These are phyloP conservation scores for Ianthella basta DNA, from an alignment of 37 sponge, comb jelly and placozoan species.

Conservation along the genomic window DNA sequence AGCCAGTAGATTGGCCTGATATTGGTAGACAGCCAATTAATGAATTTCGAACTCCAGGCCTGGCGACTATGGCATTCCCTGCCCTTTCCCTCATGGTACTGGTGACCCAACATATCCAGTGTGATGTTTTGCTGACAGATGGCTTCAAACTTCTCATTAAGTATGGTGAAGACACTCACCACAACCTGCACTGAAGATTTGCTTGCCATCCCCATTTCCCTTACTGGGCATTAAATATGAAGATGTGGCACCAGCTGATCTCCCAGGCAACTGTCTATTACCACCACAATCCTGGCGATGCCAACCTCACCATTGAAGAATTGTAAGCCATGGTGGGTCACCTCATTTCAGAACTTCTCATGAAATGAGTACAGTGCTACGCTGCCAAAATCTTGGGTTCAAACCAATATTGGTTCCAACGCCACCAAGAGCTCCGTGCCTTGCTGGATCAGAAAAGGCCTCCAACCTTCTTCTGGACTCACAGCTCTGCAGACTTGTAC, in stretches of 20 bases:
- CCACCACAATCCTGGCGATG: conserved; percentile 31
- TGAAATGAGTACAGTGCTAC: conserved; percentile 30
- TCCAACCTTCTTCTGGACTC: conserved; percentile 48
- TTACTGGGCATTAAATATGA: conserved; percentile 44
- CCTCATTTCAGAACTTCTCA: conserved; percentile 7
- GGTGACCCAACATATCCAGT: conserved; percentile 37
- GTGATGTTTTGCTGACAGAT: conserved; percentile 10
- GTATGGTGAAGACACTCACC: conserved; percentile 20
- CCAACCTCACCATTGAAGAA: conserved; percentile 33
- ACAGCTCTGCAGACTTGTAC: conserved; percentile 34
- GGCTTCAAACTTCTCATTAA: conserved; percentile 47
- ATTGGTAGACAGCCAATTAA: conserved; percentile 22
- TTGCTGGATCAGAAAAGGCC: conserved; percentile 37
- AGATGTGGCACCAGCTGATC: conserved; percentile 14
- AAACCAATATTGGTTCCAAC: conserved; percentile 45
- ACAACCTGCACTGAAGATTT: background rate
- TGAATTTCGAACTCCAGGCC: conserved; percentile 40
- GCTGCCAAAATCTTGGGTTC: conserved; percentile 41
- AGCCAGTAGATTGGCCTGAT: conserved; percentile 39
- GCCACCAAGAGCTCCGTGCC: conserved; percentile 23
- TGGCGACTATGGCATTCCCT: conserved; percentile 42
- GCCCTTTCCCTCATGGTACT: conserved; percentile 55
- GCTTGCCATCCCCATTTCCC: conserved; percentile 23
- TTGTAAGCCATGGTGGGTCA: conserved; percentile 29
- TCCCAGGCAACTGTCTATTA: conserved; percentile 19